These are phyloP conservation scores for Nomada hirtipes DNA, from an alignment of 2,888 invertebrate genomes.

Conservation along the genomic window DNA sequence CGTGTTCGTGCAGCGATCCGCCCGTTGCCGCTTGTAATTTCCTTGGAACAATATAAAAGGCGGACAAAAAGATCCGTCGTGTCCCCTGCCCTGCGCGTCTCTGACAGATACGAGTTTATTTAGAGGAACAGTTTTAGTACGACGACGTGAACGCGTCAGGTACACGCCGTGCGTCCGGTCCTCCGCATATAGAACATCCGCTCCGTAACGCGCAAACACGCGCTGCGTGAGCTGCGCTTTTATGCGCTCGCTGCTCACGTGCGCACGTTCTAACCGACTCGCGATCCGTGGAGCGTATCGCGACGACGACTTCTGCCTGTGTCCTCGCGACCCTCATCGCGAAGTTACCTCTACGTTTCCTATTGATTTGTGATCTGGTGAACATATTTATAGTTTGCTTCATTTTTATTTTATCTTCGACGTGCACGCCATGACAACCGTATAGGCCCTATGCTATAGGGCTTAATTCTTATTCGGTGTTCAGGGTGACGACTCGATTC, in stretches of 20 bases:
- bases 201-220: constrained; percentile 45
- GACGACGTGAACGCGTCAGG: constrained; percentile 70
- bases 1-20: constrained; percentile 13
- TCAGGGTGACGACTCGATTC: no score
- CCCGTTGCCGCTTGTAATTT: constrained; percentile 35
- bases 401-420: no score
- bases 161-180: constrained; percentile 77
- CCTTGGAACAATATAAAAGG: constrained; percentile 49
- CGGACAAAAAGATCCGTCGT: constrained; percentile 12
- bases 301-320: neutral
- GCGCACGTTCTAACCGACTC: constrained; percentile 12
- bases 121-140: constrained; percentile 70
- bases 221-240: constrained; percentile 43
- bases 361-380: neutral
- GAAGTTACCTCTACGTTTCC: neutral
- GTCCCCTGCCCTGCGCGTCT: constrained; percentile 7
- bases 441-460: no score
- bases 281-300: constrained; percentile 3
- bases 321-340: neutral
- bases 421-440: no score
- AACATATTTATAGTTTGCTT: no score
- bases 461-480: no score
- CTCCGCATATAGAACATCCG: constrained; percentile 82
- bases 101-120: constrained; percentile 71
- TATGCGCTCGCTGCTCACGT: constrained; percentile 34